Evolutionary conservation across 2,113 vertebrate genomes (phyloP).

Genomic region (Sebastes fasciatus): DNA sequence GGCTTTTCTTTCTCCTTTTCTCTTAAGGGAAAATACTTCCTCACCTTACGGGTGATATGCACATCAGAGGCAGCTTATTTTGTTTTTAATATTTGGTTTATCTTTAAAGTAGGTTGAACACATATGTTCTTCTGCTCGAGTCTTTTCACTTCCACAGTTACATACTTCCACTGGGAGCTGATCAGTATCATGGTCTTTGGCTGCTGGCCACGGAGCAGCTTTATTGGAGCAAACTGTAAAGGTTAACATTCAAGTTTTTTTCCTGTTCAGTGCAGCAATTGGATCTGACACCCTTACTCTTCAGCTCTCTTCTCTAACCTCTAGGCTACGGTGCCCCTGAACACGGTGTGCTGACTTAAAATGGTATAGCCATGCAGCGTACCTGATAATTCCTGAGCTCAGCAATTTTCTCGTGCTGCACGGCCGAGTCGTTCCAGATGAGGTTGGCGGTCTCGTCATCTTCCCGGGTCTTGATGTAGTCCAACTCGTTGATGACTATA

Average conservation of each 20-base stretch:
- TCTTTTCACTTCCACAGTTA: not conserved
- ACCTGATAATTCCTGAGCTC: conserved; percentile 99
- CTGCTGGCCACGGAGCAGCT: conserved; percentile 19
- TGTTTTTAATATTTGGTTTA: conserved; percentile 8
- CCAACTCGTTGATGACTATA: conserved; percentile 91
- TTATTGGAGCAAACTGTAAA: conserved; percentile 26
- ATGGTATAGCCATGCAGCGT: conserved; percentile 8
- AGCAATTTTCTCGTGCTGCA: conserved; percentile 97
- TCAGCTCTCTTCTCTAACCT: conserved; percentile 27
- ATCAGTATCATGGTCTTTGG: conserved; percentile 1
- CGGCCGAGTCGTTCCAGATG: conserved; percentile 96
- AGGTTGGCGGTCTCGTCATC: conserved; percentile 98
- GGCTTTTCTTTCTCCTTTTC: conserved; percentile 20
- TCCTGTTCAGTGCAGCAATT: conserved; percentile 24
- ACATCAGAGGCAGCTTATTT: conserved; percentile 3
- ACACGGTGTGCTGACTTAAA: conserved; percentile 32
- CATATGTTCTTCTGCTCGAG: not conserved
- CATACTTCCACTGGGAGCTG: not conserved
- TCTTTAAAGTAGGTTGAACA: conserved; percentile 5
- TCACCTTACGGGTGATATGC: not conserved
- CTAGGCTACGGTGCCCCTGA: not conserved
- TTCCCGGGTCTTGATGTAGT: conserved; percentile 92
- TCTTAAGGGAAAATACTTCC: not conserved
- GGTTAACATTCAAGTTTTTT: conserved; percentile 30
- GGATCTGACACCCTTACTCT: conserved; percentile 15